Conservation (phyloP, 2,888 invertebrate genomes). For the Actias luna region DNA sequence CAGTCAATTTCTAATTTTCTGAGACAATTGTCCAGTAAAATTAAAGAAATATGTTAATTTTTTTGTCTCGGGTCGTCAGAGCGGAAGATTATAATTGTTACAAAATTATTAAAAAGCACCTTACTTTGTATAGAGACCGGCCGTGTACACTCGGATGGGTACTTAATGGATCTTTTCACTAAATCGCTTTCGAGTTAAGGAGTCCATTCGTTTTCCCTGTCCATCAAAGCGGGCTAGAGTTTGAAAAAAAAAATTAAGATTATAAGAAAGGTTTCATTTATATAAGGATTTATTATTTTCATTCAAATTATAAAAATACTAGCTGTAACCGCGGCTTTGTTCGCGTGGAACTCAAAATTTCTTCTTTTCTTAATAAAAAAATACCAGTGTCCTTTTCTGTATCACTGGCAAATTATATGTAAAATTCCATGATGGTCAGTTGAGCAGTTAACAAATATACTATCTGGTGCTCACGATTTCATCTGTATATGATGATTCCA, state of each 20-base stretch:
- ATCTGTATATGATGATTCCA: too few species aligned
- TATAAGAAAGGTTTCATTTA: background rate
- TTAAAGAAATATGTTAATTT: constrained; percentile 79
- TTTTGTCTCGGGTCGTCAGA: constrained; percentile 70
- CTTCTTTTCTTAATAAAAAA: too few species aligned
- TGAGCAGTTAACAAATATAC: too few species aligned
- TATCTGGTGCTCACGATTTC: too few species aligned
- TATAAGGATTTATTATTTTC: too few species aligned
- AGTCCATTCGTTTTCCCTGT: constrained; percentile 18
- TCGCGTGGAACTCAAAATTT: too few species aligned
- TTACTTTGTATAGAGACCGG: constrained; percentile 49
- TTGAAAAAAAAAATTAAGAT: background rate
- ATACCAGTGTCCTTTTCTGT: too few species aligned
- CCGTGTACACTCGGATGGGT: constrained; percentile 39
- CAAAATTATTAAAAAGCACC: constrained; percentile 59
- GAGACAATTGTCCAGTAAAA: constrained; percentile 72
- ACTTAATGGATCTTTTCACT: constrained; percentile 45
- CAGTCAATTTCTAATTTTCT: constrained; percentile 70
- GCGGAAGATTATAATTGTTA: constrained; percentile 79
- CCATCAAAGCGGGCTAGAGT: constrained; percentile 1
- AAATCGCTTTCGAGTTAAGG: constrained; percentile 33
- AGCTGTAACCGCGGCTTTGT: too few species aligned
- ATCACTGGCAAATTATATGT: too few species aligned
- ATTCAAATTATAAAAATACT: too few species aligned
- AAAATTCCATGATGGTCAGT: too few species aligned